Base-by-base conservation (phyloP, 2,113 vertebrate species). In the Atractosteus spatula region DNA sequence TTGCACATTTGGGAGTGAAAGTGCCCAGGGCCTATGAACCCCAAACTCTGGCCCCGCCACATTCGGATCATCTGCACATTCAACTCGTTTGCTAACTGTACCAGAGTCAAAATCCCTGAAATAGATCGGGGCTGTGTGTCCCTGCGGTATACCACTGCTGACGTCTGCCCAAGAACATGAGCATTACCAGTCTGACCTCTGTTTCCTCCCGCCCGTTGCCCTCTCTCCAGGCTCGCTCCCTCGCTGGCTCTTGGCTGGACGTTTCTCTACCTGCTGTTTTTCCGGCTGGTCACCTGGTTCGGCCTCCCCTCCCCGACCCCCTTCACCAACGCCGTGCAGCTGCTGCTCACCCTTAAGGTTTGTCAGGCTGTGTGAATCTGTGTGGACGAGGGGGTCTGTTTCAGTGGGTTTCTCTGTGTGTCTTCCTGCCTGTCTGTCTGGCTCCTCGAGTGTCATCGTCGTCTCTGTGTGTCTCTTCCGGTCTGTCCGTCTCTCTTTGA, bases 191-290 rank as follows among this genome's bases (percentile, higher is more conserved):
- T 10, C 47, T 7, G 2, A 51, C 47, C 47, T 51, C 10, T 10
- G 3, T 14, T 47, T 45, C 8, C 7, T 47, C 41, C n/a, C 8
- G 42, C 8, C 41, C 68, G 6, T 61, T n/a, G 66, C 14, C 43
- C 51, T 47, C 43, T 55, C 14, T 69, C 51, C 72, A 97, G 96
- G 75, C 84, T 82, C 68, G 94, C 93, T 7, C 93, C 95, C 0
- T 81, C 89, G 7, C 74, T 95, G 78, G 90, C 88, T 7, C 90
- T 96, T 3, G 87, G 71, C 69, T 97, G 96, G 96, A 94, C 91
- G 3, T 97, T 96, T 75, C 85, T 94, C 72, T 97, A 97, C 79
- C 94, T 97, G 55, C 86, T 96, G 14, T 96, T 97, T 86, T 97
- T 97, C 83, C 90, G 95, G 0, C 80, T 92, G 0, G 81, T 86